Evolutionary conservation across 2,113 vertebrate genomes (phyloP), one percentile per base, ranked within the genome.

Genomic region (Takifugu flavidus): DNA sequence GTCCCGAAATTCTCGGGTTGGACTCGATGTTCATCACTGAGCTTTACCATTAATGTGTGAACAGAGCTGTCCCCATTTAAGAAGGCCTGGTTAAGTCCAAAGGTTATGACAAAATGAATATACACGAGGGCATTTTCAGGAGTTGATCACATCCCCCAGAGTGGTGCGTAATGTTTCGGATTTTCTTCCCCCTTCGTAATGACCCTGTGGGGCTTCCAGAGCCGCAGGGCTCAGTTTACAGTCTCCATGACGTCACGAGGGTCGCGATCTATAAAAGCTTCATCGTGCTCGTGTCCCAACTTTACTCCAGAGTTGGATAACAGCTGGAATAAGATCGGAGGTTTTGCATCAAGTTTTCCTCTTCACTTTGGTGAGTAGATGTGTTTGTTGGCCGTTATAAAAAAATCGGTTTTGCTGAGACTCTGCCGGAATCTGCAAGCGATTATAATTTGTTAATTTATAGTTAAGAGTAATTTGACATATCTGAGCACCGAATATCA

Each of bases 211-310:
- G 70, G 39, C 55, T 54, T 72, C 61, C 55, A 49, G 31, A 66
- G 34, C 3, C 49, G 5, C 6, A 54, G 54, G 54, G 7, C 26
- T 78, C 70, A 4, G 70, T 29, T 67, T 63, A 64, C 67, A 53
- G 52, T n/a, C 77, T 51, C 25, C 0, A 4, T 65, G 80, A 86
- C 50, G 62, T 86, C 82, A 83, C 68, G 65, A 39, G 15, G 15
- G 70, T 28, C 15, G 29, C 25, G 12, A 27, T 57, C 26, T 70
- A 71, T 87, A 89, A 89, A 91, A 90, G 79, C 65, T 49, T 57
- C 31, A 55, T 60, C 62, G 11, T 39, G 7, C 34, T 39, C 34
- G 2, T 39, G 8, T 39, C 34, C 34, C 34, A 10, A 11, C 34
- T 7, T 39, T 39, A 39, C 34, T 39, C 7, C 7, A 11, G 7